These are phyloP conservation scores for Acanthaster planci DNA, from an alignment of 35 echinoderm and acorn worm genomes.

Conservation along the genomic window DNA sequence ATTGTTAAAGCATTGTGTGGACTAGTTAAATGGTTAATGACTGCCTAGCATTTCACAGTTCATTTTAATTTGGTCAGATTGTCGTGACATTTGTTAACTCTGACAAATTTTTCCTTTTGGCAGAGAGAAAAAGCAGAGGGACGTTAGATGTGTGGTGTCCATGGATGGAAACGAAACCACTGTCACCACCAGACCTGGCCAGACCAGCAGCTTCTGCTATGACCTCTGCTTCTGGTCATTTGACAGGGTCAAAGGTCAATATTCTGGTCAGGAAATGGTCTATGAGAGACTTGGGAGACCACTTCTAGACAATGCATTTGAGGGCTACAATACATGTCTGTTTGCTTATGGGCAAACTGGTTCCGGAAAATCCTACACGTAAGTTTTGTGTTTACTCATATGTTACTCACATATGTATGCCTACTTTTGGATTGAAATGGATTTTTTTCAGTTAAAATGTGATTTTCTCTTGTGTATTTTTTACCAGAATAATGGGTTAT, in stretches of 20 bases:
- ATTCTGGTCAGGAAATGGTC: slow-evolving; percentile 70
- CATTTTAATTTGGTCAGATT: no score
- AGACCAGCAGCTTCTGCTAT: slow-evolving; percentile 68
- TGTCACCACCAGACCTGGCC: slow-evolving; percentile 45
- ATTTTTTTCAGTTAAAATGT: neutral
- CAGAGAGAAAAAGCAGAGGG: slow-evolving; percentile 67
- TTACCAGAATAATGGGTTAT: slow-evolving; percentile 85
- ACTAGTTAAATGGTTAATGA: no score
- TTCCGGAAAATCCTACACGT: slow-evolving; percentile 98
- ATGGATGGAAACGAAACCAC: slow-evolving; percentile 88
- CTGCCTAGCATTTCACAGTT: no score
- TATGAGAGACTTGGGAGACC: slow-evolving; percentile 82
- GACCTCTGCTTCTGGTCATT: slow-evolving; percentile 99
- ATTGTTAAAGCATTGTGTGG: no score
- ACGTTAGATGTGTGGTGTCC: slow-evolving; percentile 69
- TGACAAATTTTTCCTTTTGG: no score
- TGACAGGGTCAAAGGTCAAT: slow-evolving; percentile 49
- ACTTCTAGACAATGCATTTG: slow-evolving; percentile 79
- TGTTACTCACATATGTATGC: neutral
- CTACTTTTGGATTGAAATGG: neutral
- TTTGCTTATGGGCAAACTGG: slow-evolving; percentile 98
- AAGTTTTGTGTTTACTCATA: slow-evolving; percentile 33
- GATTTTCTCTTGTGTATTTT: neutral
- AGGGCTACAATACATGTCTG: slow-evolving; percentile 93
- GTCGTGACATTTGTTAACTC: no score